phyloP scores from a whole-genome alignment of 2,888 invertebrate species.

The Chelonus formosanus region DNA sequence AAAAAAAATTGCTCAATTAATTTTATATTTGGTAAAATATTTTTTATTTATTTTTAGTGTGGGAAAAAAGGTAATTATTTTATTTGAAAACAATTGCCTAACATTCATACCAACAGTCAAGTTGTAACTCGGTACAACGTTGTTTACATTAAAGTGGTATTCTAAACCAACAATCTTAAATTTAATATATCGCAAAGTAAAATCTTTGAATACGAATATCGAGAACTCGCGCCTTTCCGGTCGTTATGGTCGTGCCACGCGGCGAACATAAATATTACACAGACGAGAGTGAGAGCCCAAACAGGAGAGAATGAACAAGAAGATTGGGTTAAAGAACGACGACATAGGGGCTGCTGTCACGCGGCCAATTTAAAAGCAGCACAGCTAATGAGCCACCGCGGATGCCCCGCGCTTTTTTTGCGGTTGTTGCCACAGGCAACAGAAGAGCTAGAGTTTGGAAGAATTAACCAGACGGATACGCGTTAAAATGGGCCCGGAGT shows the following conservation, averaged over 20 bases:
- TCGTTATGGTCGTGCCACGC: conserved; percentile 50
- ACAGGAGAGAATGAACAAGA: conserved; percentile 45
- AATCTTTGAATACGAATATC: conserved; percentile 32
- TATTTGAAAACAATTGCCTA: no score
- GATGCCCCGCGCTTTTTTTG: conserved; percentile 63
- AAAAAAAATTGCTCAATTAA: not conserved
- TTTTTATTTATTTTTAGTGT: no score
- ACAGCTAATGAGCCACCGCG: conserved; percentile 63
- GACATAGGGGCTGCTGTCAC: conserved; percentile 54
- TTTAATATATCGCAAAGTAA: conserved; percentile 24
- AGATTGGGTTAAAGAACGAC: conserved; percentile 15
- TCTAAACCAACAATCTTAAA: conserved; percentile 24
- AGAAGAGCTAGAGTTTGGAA: conserved; percentile 21
- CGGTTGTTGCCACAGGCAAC: conserved; percentile 49
- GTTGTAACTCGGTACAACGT: no score
- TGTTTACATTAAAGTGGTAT: not conserved
- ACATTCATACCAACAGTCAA: no score
- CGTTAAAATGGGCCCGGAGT: not conserved
- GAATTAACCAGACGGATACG: conserved; percentile 16
- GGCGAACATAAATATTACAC: conserved; percentile 60
- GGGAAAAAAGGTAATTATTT: no score
- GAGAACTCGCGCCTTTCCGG: conserved; percentile 30
- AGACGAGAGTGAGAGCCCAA: conserved; percentile 29
- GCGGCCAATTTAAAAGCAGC: conserved; percentile 62
- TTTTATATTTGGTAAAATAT: no score